A percentile compares a stretch with the other conserved stretches of the same genome.
These are phyloP conservation scores for Escarpia spicata DNA, from an alignment of 2,888 invertebrate species.

Conservation along the genomic window DNA sequence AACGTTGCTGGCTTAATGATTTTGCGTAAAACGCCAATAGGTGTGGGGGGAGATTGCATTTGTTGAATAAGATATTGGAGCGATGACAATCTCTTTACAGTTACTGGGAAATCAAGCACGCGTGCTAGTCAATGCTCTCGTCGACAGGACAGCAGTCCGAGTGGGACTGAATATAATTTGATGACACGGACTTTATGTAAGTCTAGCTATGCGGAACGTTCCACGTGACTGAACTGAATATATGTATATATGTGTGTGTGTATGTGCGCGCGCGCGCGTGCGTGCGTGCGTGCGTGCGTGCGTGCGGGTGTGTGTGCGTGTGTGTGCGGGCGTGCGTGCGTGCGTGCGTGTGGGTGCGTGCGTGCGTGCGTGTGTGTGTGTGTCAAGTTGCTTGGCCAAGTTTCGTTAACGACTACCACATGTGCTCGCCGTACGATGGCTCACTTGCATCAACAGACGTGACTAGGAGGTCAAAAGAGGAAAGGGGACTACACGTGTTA, in stretches of 20 bases:
- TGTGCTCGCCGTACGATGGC: neutral
- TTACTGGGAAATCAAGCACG: neutral
- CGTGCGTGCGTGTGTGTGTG: no score
- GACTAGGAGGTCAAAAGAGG: neutral
- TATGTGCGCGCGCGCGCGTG: no score
- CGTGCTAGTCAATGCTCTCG: neutral
- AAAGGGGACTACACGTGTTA: neutral
- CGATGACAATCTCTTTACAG: neutral
- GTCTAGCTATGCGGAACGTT: neutral
- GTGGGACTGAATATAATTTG: neutral
- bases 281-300: no score
- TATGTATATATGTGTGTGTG: no score
- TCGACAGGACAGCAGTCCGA: neutral
- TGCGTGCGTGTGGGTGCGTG: no score
- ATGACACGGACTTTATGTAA: neutral
- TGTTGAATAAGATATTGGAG: no score
- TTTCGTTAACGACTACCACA: neutral
- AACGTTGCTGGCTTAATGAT: no score
- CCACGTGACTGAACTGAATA: neutral
- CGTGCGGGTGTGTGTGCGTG: no score
- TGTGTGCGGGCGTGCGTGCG: no score
- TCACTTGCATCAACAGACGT: neutral
- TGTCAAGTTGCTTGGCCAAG: neutral
- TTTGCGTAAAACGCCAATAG: no score
- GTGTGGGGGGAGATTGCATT: no score